A percentile compares a stretch with the other conserved stretches of the same genome.
Evolutionary conservation across 1,140 invertebrate genomes (phyloP).

Genomic region (Tenebrio molitor): DNA sequence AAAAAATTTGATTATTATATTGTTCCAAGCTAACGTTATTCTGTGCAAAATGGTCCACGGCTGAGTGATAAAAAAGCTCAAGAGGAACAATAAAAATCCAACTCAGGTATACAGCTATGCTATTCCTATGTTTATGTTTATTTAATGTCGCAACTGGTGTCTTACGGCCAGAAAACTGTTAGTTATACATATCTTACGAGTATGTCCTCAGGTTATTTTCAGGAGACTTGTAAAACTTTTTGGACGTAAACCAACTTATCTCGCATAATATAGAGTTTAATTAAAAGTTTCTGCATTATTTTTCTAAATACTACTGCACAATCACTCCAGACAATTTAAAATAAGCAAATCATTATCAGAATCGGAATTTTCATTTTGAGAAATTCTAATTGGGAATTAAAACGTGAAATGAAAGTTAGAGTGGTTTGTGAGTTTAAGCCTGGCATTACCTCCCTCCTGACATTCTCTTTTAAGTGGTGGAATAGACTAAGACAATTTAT

Average conservation of each 20-base stretch:
- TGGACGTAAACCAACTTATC: constrained; percentile 28
- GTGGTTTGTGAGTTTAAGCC: not conserved
- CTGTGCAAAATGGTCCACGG: constrained; percentile 7
- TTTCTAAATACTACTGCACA: constrained; percentile 16
- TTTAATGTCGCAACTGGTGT: constrained; percentile 35
- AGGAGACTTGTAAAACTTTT: constrained; percentile 28
- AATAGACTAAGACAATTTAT: constrained; percentile 29
- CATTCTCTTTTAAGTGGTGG: constrained; percentile 12
- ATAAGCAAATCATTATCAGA: constrained; percentile 14
- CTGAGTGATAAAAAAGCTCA: constrained; percentile 37
- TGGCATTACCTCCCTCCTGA: not conserved
- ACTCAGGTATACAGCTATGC: constrained; percentile 28
- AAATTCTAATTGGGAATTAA: not conserved
- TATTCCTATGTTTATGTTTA: constrained; percentile 36
- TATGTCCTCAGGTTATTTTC: constrained; percentile 25
- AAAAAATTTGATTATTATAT: constrained; percentile 33
- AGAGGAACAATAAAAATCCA: constrained; percentile 38
- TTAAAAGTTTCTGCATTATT: constrained; percentile 28
- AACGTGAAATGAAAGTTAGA: not conserved
- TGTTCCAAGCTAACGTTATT: not conserved
- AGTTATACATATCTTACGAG: constrained; percentile 36
- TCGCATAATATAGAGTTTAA: constrained; percentile 32
- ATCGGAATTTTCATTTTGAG: not conserved
- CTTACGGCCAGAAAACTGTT: constrained; percentile 34
- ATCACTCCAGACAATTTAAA: constrained; percentile 1